Evolutionary conservation across 2,113 vertebrate genomes (phyloP).

Genomic region (Benitochromis conjunctus): DNA sequence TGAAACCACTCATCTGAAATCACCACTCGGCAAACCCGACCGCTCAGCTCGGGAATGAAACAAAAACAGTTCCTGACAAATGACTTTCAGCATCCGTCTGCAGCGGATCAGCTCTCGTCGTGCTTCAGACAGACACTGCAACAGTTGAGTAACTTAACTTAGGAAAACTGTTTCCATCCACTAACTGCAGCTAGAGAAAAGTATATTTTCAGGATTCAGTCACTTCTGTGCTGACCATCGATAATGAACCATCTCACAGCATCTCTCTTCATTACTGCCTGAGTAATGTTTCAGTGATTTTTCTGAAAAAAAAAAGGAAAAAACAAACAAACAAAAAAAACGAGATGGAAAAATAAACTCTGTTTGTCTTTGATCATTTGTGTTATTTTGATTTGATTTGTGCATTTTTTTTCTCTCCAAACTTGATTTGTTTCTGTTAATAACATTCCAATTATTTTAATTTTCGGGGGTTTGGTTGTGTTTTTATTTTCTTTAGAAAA

Average conservation of each 20-base stretch:
- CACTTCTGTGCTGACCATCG: background rate
- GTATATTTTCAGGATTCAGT: background rate
- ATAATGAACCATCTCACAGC: conserved; percentile 17
- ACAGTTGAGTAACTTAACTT: background rate
- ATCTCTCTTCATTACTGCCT: conserved; percentile 1
- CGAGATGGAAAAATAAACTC: background rate
- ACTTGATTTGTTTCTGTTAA: conserved; percentile 57
- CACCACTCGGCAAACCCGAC: background rate
- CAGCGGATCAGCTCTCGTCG: background rate
- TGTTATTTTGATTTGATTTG: conserved; percentile 43
- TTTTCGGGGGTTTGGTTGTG: conserved; percentile 27
- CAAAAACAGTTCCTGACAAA: background rate
- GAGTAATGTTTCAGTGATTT: conserved; percentile 38
- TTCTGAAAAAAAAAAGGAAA: background rate
- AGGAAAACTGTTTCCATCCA: background rate
- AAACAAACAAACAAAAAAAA: background rate
- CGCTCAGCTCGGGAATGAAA: background rate
- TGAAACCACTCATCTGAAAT: conserved; percentile 50
- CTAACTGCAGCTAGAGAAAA: conserved; percentile 39
- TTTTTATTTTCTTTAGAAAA: conserved; percentile 62
- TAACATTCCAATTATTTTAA: conserved; percentile 73
- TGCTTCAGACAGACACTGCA: background rate
- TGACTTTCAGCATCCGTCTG: background rate
- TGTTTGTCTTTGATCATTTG: conserved; percentile 39
- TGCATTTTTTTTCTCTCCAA: conserved; percentile 34